Base-by-base conservation (phyloP, 2,888 invertebrate species). In the Xiphydria camelus region DNA sequence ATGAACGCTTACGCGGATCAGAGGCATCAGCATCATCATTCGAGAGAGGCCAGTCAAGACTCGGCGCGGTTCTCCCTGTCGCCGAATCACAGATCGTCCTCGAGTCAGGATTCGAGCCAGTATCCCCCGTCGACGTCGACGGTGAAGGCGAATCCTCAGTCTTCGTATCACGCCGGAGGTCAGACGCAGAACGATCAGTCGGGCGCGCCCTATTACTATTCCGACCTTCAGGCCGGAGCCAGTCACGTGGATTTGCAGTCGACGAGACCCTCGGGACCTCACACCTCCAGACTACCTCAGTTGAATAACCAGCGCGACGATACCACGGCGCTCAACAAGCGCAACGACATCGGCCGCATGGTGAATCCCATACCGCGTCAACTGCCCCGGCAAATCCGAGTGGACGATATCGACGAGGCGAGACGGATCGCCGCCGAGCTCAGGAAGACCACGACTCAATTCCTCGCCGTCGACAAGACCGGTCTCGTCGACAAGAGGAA, bases 151-250 rank as follows among this genome's bases (percentile, higher is more conserved):
- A 55, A 49, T 14, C 38, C 47, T n/a, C 49, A 51, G 10, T 48
- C 15, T 22, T 54, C 59, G 9, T 51, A 58, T 35, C 62, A 41
- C 45, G 52, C 4, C 54, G 58, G 9, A 7, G 55, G 49, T 36
- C 53, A 53, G 15, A 59, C 49, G 26, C 62, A 61, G n/a, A 79
- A 80, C 12, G 85, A 85, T 53, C 84, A 86, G 50, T 82, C 85
- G 42, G 75, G 76, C 2, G 90, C 89, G 21, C 91, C 92, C 0
- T 92, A 92, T 66, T 92, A 92, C 66, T 92, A 92, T 70, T 91
- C 92, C 0, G 92, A 93, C 72, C 78, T 85, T 37, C 85, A 65
- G 21, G 57, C 62, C 1, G 64, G 55, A 12, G 57, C 47, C 2
- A 61, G 35, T 19, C 34, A 45, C n/a, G 40, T 53, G 4, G 61